These are phyloP conservation scores for Drosophila paranaensis DNA, from an alignment of 2,888 invertebrate species.

Conservation along the genomic window DNA sequence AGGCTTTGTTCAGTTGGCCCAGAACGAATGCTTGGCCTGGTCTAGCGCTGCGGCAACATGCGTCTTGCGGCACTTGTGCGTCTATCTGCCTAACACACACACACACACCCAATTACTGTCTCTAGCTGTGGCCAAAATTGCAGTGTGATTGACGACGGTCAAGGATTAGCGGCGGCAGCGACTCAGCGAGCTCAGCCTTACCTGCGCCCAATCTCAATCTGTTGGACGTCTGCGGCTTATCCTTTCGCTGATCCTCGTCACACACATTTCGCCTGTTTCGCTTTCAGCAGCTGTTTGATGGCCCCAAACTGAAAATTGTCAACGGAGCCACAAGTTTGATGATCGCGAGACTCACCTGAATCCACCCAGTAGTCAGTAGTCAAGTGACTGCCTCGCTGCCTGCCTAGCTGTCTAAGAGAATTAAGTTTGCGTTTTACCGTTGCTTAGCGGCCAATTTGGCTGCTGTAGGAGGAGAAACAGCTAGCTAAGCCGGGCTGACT, in stretches of 20 bases:
- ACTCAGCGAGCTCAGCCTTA: not conserved
- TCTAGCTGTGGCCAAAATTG: constrained; percentile 26
- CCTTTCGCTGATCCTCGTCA: constrained; percentile 69
- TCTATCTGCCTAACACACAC: constrained; percentile 17
- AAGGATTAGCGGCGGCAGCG: constrained; percentile 14
- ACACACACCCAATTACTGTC: constrained; percentile 27
- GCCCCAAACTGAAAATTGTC: constrained; percentile 41
- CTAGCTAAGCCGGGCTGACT: not conserved
- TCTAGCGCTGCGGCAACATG: constrained; percentile 54
- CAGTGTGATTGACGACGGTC: constrained; percentile 71
- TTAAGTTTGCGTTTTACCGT: constrained; percentile 74
- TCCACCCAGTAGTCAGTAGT: constrained; percentile 69
- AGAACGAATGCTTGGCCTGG: constrained; percentile 64
- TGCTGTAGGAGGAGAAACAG: constrained; percentile 10
- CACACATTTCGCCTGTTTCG: constrained; percentile 60
- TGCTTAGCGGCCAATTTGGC: constrained; percentile 58
- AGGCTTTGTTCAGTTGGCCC: constrained; percentile 22
- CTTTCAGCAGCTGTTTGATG: constrained; percentile 35
- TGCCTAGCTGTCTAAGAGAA: constrained; percentile 50
- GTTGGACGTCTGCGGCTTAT: constrained; percentile 30
- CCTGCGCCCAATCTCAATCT: constrained; percentile 21
- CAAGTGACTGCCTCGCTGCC: constrained; percentile 42
- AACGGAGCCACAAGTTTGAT: constrained; percentile 29
- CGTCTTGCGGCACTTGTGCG: constrained; percentile 72
- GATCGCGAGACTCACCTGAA: constrained; percentile 30